Evolutionary conservation across 2,888 invertebrate genomes (phyloP), one percentile per base, ranked within the genome.

Genomic region (Macropis europaea): DNA sequence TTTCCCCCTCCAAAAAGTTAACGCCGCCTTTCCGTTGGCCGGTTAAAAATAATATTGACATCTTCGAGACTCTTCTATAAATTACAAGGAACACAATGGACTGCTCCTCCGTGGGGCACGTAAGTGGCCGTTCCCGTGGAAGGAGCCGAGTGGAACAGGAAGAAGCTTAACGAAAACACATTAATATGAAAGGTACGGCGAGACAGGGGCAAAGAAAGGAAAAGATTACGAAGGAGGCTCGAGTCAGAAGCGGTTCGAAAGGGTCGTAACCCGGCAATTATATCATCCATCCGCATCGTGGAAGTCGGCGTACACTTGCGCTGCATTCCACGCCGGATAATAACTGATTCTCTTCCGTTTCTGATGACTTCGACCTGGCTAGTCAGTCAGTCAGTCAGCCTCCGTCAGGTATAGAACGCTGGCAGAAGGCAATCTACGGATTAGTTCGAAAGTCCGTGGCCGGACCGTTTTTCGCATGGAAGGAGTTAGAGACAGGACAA

Each of bases 381-480:
- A 77, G 63, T 80, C 79, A 73, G 76, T 79, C 72, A 76, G 62
- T 74, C 76, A 74, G 79, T 76, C 74, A 72, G 72, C 73, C 62
- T n/a, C n/a, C 74, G 71, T 76, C 85, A 86, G 84, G 85, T 85
- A 84, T 80, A 66, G 60, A 73, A 76, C 38, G 43, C 68, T 68
- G 64, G 73, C 57, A 69, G 72, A 84, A 85, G 82, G 79, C 83
- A 86, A 86, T 86, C 86, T 80, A 82, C 76, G 83, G 82, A 86
- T 86, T 86, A 86, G 54, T 24, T 17, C 17, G 38, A 26, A 15
- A 19, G 36, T 13, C 32, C 43, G 38, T 19, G 43, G 15, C 28
- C 54, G 15, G n/a, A 38, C 19, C 34, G n/a, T 57, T 68, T 63
- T 72, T 64, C 57, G 64, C 73, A 70, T 67, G 70, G 52, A 68